Percentiles rank a stretch among this genome's conserved stretches.
Conservation (phyloP, 1,140 invertebrate genomes). For the Kradibia gibbosae region DNA sequence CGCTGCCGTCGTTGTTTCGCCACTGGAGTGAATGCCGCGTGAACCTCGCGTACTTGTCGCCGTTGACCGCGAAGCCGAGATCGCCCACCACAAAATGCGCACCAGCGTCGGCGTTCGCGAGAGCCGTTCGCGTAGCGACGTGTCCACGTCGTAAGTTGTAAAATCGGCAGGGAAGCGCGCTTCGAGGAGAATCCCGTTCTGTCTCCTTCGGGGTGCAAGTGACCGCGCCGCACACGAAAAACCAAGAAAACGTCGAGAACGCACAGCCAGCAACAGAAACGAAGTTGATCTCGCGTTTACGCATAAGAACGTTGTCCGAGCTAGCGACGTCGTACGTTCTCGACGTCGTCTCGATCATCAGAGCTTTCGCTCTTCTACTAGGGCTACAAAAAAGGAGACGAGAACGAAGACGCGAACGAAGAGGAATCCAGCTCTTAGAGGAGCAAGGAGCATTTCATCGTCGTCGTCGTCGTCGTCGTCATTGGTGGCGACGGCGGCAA, state of each 20-base stretch:
- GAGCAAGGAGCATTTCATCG: not conserved
- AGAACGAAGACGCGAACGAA: not conserved
- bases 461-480: slow-evolving; percentile 6
- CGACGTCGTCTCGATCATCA: not conserved
- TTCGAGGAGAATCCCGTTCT: slow-evolving; percentile 13
- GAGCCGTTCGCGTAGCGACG: slow-evolving; percentile 14
- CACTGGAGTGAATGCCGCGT: slow-evolving; percentile 16
- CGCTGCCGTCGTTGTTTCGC: slow-evolving; percentile 28
- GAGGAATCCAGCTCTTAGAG: not conserved
- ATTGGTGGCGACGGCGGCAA: not conserved
- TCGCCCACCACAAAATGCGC: slow-evolving; percentile 16
- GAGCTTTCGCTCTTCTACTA: not conserved
- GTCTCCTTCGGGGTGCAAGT: slow-evolving; percentile 12
- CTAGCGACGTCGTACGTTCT: slow-evolving; percentile 5
- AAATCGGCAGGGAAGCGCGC: slow-evolving; percentile 18
- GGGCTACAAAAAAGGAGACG: not conserved
- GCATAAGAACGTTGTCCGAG: not conserved
- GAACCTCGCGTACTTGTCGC: not conserved
- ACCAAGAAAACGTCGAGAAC: slow-evolving; percentile 19
- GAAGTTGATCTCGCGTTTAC: not conserved
- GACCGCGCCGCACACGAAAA: slow-evolving; percentile 4
- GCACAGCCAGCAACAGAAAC: not conserved
- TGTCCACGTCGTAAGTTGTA: slow-evolving; percentile 43
- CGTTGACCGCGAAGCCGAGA: slow-evolving; percentile 1
- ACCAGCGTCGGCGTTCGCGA: slow-evolving; percentile 3